A percentile compares a stretch with the other conserved stretches of the same genome.
phyloP scores from a whole-genome alignment of 2,888 invertebrate genomes.

The Charanyca ferruginea region DNA sequence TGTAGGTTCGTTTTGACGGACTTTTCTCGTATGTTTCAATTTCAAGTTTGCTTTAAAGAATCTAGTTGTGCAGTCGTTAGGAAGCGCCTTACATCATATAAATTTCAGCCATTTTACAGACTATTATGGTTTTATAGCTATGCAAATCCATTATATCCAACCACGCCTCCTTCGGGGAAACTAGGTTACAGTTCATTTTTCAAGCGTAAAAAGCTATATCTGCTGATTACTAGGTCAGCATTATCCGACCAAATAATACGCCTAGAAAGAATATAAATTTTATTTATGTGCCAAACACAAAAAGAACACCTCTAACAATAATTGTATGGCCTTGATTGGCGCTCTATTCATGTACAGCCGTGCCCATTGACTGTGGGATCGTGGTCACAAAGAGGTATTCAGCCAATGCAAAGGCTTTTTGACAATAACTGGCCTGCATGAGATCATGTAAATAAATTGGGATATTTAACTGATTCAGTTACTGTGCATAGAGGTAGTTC shows the following conservation, averaged over 20 bases:
- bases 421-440: conserved; percentile 36
- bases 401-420: conserved; percentile 53
- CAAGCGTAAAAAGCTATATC: conserved; percentile 32
- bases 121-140: conserved; percentile 8
- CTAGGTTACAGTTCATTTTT: conserved; percentile 41
- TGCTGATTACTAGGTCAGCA: conserved; percentile 37
- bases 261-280: conserved; percentile 27
- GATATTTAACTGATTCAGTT: conserved; percentile 13
- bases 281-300: conserved; percentile 36
- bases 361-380: conserved; percentile 61
- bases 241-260: conserved; percentile 39
- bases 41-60: conserved; percentile 3
- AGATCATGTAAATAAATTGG: conserved; percentile 19
- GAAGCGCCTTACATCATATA: conserved; percentile 4
- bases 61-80: neutral
- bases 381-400: conserved; percentile 62
- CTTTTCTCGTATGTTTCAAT: neutral
- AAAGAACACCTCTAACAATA: conserved; percentile 47
- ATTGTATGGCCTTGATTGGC: conserved; percentile 63
- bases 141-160: conserved; percentile 17
- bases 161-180: conserved; percentile 27
- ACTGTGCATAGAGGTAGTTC: conserved; percentile 4
- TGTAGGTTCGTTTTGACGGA: neutral
- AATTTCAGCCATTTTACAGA: conserved; percentile 10
- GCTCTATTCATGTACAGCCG: conserved; percentile 60